These are phyloP conservation scores for Tolmerus cingulatus DNA, from an alignment of 2,888 invertebrate genomes.

Conservation along the genomic window DNA sequence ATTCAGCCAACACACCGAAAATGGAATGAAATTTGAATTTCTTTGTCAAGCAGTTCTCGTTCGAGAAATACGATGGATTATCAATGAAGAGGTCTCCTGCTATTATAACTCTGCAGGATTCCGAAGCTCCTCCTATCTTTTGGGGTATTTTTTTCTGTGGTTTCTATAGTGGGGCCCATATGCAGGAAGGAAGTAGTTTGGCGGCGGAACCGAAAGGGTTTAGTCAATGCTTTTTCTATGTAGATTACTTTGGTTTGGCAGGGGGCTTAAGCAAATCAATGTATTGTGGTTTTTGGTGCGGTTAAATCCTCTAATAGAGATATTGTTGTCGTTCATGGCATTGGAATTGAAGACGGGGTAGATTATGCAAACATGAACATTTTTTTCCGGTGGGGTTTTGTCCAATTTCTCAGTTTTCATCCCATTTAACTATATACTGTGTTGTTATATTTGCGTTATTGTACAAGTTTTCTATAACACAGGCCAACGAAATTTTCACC, in stretches of 20 bases:
- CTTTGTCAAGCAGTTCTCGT: conserved; percentile 29
- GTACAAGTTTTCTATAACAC: too few relatives aligned
- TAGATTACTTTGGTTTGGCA: neutral
- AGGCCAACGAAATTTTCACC: too few relatives aligned
- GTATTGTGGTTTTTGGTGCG: neutral
- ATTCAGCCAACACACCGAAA: neutral
- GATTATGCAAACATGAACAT: neutral
- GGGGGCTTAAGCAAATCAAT: neutral
- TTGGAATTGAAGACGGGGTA: neutral
- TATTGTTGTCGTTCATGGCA: neutral
- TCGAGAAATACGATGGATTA: conserved; percentile 26
- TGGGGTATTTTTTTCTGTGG: neutral
- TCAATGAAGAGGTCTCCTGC: conserved; percentile 33
- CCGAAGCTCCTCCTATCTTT: neutral
- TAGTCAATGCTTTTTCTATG: conserved; percentile 4
- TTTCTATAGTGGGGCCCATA: neutral
- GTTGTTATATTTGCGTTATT: too few relatives aligned
- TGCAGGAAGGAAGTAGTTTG: neutral
- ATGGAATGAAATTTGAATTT: conserved; percentile 41
- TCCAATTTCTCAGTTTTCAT: neutral
- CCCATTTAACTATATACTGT: too few relatives aligned
- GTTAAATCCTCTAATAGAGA: conserved; percentile 4
- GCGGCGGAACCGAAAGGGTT: neutral
- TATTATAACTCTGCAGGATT: neutral
- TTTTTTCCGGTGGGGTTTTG: neutral